These are phyloP conservation scores for Picathartes gymnocephalus DNA, from an alignment of 2,113 vertebrate species.

Conservation along the genomic window DNA sequence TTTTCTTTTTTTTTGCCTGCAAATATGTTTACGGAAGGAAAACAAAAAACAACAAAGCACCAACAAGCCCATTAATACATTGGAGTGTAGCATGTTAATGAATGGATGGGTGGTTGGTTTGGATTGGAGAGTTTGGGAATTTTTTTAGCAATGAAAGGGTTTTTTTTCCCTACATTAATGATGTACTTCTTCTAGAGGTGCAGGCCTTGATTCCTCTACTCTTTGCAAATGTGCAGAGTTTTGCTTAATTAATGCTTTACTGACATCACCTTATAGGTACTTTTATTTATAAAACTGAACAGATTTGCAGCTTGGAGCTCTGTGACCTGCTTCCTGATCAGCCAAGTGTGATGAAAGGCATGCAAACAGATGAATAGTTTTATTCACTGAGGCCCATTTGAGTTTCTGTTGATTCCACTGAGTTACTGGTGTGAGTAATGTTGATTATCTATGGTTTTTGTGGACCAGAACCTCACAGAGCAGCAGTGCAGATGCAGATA, in stretches of 20 bases:
- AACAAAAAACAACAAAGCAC: neutral
- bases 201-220: neutral
- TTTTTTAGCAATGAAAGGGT: neutral
- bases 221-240: neutral
- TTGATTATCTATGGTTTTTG: neutral
- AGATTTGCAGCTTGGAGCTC: neutral
- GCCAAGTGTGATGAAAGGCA: neutral
- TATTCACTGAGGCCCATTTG: neutral
- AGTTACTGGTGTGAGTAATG: neutral
- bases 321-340: neutral
- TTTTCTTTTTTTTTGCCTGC: neutral
- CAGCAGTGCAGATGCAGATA: neutral
- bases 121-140: neutral
- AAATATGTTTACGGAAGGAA: neutral
- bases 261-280: neutral
- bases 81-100: neutral
- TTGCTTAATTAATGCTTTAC: neutral
- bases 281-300: neutral
- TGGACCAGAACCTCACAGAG: neutral
- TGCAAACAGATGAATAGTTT: neutral
- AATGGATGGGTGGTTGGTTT: neutral
- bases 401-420: neutral
- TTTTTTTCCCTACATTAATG: neutral
- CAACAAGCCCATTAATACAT: neutral
- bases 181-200: neutral